phyloP scores from a whole-genome alignment of 2,113 vertebrate genomes.

The Oryzias melastigma region DNA sequence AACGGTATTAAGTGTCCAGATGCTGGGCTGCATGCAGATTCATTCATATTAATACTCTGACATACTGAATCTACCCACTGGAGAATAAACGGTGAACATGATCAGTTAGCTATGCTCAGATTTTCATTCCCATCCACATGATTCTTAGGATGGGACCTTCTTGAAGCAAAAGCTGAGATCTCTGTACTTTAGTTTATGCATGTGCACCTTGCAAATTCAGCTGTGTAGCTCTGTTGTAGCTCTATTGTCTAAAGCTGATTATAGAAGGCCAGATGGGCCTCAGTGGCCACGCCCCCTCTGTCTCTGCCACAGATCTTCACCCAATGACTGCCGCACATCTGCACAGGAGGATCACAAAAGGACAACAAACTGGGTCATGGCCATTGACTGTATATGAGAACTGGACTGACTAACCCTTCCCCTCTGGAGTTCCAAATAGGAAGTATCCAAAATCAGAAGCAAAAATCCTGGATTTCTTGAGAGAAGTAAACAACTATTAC shows the following conservation, averaged over 20 bases:
- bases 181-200: conserved; percentile 23
- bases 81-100: conserved; percentile 22
- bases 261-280: conserved; percentile 64
- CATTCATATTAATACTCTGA: conserved; percentile 38
- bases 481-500: too few relatives aligned
- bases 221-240: conserved; percentile 35
- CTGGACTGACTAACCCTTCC: too few relatives aligned
- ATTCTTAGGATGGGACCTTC: conserved; percentile 9
- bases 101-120: conserved; percentile 15
- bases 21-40: conserved; percentile 59
- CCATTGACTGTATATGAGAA: not conserved
- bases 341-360: conserved; percentile 43
- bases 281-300: conserved; percentile 35
- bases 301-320: conserved; percentile 24
- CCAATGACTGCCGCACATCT: conserved; percentile 58
- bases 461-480: too few relatives aligned
- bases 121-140: not conserved
- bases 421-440: too few relatives aligned
- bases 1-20: conserved; percentile 73
- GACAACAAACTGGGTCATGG: conserved; percentile 59
- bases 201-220: conserved; percentile 30
- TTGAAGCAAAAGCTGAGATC: not conserved
- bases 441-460: too few relatives aligned
- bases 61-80: conserved; percentile 47
- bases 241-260: conserved; percentile 72